Evolutionary conservation across 2,113 vertebrate genomes (phyloP), one percentile per base, ranked within the genome.

Genomic region (Formicarius rufipectus): DNA sequence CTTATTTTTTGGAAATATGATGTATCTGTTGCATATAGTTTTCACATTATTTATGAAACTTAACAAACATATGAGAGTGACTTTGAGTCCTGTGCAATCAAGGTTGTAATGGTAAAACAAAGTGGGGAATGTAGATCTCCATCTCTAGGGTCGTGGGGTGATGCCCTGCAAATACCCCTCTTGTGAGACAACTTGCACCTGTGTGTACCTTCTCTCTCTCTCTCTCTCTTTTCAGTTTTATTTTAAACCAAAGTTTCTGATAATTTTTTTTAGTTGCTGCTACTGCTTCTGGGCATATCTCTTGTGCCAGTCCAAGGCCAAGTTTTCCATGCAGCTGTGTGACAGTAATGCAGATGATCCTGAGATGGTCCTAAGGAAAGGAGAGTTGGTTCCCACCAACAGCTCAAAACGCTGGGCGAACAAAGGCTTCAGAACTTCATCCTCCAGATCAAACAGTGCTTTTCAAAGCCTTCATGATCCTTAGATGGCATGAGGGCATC

Each of bases 21-120:
- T 98, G 97, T 98, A 97, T 97, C 97, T 97, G 97, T 98, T 98
- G 96, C 97, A n/a, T 97, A 97, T 84, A 94, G 97, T 98, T 98
- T 97, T 98, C 98, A 97, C 98, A 97, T 98, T 98, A 98, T 99
- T 99, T 99, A 98, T 99, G 98, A 98, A 98, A 96, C 93, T 96
- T 97, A 97, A 97, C 93, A 73, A 97, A 96, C 97, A 96, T 98
- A 97, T 96, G 90, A 97, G 97, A 98, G 97, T 97, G 98, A 91
- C 98, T 93, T 80, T 86, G 97, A 98, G 97, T 97, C 98, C 97
- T 98, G 97, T 97, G 96, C 97, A 89, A 95, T 98, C 98, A 98
- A 98, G 95, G 94, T 94, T 79, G 95, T 97, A 95, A 98, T 3
- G 82, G 97, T 97, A 68, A 98, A 98, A 97, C 96, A 94, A 96